phyloP scores from a whole-genome alignment of 2,888 invertebrate species.

The Nomada goodeniana region DNA sequence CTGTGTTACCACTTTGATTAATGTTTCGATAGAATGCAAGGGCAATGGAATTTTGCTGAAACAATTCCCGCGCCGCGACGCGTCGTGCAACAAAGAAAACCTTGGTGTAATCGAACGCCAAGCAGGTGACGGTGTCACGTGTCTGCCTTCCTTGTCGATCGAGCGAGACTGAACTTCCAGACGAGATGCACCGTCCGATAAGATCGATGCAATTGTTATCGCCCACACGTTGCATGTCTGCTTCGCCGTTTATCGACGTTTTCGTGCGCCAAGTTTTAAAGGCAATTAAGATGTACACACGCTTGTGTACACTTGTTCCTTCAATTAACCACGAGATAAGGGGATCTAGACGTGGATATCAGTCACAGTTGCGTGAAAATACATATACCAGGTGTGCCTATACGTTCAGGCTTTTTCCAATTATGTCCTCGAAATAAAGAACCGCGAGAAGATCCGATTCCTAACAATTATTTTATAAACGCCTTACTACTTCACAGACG shows the following conservation, averaged over 20 bases:
- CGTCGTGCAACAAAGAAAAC: slow-evolving; percentile 39
- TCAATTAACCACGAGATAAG: neutral
- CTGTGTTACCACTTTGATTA: neutral
- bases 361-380: neutral
- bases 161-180: slow-evolving; percentile 15
- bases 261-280: slow-evolving; percentile 3
- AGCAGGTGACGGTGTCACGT: slow-evolving; percentile 64
- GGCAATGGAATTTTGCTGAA: slow-evolving; percentile 40
- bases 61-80: slow-evolving; percentile 32
- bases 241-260: neutral
- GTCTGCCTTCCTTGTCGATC: slow-evolving; percentile 27
- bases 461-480: too few relatives aligned
- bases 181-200: slow-evolving; percentile 18
- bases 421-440: neutral
- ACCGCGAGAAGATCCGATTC: neutral
- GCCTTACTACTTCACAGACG: too few relatives aligned
- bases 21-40: slow-evolving; percentile 18
- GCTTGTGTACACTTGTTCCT: neutral
- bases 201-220: slow-evolving; percentile 38
- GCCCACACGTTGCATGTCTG: slow-evolving; percentile 4
- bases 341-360: neutral
- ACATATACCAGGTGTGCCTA: neutral
- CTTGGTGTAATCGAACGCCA: slow-evolving; percentile 47
- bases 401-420: neutral
- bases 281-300: neutral